Conservation (phyloP, 2,113 vertebrate species). For the Lonchura striata region DNA sequence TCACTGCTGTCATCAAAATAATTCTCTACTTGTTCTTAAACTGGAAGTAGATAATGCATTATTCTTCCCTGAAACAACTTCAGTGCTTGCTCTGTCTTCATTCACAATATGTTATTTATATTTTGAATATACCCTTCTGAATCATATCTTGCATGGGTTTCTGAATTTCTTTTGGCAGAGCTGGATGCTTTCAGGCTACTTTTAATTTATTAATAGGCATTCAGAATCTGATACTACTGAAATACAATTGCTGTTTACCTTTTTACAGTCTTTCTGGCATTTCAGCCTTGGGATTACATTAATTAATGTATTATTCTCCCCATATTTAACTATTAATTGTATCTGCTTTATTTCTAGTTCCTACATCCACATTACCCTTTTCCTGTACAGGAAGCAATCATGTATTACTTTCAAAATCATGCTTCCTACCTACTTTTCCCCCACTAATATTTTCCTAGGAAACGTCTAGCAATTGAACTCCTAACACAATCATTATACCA, state of each 20-base stretch:
- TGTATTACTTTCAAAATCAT: not conserved
- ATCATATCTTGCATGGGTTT: not conserved
- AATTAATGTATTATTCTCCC: not conserved
- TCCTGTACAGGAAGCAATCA: slow-evolving; percentile 24
- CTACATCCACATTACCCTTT: not conserved
- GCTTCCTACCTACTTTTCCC: slow-evolving; percentile 23
- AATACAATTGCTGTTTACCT: not conserved
- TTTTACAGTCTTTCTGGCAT: not conserved
- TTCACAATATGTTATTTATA: not conserved
- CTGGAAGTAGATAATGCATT: not conserved
- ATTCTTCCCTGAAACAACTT: not conserved
- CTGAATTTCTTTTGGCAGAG: not conserved
- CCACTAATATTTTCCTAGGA: slow-evolving; percentile 42
- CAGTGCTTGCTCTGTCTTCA: not conserved
- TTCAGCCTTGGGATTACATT: not conserved
- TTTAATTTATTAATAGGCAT: not conserved
- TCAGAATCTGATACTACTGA: not conserved
- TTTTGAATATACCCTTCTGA: not conserved
- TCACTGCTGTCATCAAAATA: not conserved
- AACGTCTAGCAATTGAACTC: slow-evolving; percentile 5
- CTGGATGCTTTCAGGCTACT: not conserved
- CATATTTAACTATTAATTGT: not conserved
- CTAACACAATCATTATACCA: not conserved
- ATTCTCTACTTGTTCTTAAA: not conserved
- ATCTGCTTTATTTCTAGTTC: not conserved